Evolutionary conservation across 1,140 invertebrate genomes (phyloP), one percentile per base, ranked within the genome.

Genomic region (Palaemon carinicauda): DNA sequence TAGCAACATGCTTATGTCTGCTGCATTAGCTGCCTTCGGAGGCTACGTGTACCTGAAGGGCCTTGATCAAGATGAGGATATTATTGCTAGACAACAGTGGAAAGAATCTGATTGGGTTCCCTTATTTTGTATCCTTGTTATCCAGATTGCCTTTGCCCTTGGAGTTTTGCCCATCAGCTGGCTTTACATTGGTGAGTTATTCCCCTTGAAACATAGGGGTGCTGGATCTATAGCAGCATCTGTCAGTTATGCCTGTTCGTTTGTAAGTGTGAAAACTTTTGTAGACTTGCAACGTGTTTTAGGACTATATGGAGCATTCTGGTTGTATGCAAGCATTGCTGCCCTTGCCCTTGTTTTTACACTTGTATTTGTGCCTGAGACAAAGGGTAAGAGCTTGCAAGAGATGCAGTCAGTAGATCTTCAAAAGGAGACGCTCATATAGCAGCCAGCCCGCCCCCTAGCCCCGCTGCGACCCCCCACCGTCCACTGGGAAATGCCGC

Each of bases 81-180:
- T 89, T 31, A 53, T 88, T 41, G 78, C 83, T 14, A 71, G 86
- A 17, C 89, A 89, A 77, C 83, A 88, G 69, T 89, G 89, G 89
- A 78, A 73, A 41, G 87, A 89, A 27, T 88, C 89, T n/a, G 89
- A 96, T 90, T 96, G 95, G 95, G 96, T 96, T 88, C 95, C 95
- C 14, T 90, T 96, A 53, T 92, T 95, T 27, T 96, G 95, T 91
- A 95, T 96, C 19, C 91, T 96, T 73, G 94, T 96, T 52, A 96
- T 96, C 90, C 96, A 95, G 1, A 94, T 96, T 5, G 95, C 96
- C 27, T 97, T 97, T 91, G 95, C 96, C 1, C 92, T 97, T 87
- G 97, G 97, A 51, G 96, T 97, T 90, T 96, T 96, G 91, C 96
- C 97, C 54, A 97, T 97, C 91, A 96, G 96, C 33, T 96, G 96